phyloP scores from a whole-genome alignment of 2,113 vertebrate species.

The human region DNA sequence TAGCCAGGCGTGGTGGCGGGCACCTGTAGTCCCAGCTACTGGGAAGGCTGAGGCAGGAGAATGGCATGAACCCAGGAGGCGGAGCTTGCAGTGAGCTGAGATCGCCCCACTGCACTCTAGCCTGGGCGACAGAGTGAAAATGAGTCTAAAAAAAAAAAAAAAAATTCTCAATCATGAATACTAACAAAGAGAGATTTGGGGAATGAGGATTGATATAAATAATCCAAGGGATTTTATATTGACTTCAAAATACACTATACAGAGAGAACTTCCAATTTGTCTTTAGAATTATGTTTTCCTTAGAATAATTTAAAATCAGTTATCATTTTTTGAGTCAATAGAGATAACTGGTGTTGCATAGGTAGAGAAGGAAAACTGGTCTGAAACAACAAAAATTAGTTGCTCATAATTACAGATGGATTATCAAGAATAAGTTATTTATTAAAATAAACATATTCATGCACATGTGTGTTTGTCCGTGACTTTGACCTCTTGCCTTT shows the following conservation, averaged over 20 bases:
- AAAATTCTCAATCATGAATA: background rate
- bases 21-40: too few species aligned
- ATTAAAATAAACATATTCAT: background rate
- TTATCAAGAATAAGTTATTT: background rate
- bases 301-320: conserved; percentile 40
- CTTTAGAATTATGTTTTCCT: conserved; percentile 35
- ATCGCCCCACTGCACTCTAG: too few species aligned
- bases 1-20: too few species aligned
- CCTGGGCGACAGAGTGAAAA: too few species aligned
- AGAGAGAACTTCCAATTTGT: background rate
- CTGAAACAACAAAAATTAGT: background rate
- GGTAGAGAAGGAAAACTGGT: background rate
- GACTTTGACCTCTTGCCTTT: conserved; percentile 38
- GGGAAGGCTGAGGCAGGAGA: too few species aligned
- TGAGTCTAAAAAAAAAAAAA: too few species aligned
- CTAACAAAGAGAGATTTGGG: conserved; percentile 23
- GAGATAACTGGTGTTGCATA: background rate
- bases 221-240: background rate
- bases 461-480: background rate
- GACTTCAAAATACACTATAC: background rate
- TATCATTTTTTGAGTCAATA: conserved; percentile 18
- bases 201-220: background rate
- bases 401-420: background rate
- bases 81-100: too few species aligned
- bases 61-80: too few species aligned